Evolutionary conservation across 2,888 invertebrate genomes (phyloP), one percentile per base, ranked within the genome.

Genomic region (Cephus nigrinus): DNA sequence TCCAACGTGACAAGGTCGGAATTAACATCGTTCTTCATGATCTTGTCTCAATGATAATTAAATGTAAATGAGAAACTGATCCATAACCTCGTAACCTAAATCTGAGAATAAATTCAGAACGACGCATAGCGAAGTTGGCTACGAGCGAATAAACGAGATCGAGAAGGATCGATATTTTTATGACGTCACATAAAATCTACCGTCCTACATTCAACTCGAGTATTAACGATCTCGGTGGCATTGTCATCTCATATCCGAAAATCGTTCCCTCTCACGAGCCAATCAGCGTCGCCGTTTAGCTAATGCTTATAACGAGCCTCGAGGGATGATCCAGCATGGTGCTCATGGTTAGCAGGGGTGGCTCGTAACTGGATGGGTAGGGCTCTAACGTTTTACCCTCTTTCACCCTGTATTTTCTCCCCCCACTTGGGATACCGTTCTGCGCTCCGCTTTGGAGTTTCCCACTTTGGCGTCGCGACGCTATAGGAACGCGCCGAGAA

Each of bases 271-370:
- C 74, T 77, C 33, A 79, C 76, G 79, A 80, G 82, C 88, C 88
- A 87, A 87, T 87, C 88, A 81, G 83, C 82, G 82, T 73, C 71
- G 80, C 82, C 84, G 87, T 86, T 87, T 87, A 86, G 85, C 85
- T 88, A 88, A 88, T 88, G 85, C 85, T 80, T 81, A 82, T 86
- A 86, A 88, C 86, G 81, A 79, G 86, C 79, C 87, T 84, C 88
- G 75, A 75, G 87, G 85, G 86, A 85, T 80, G 83, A 86, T 85
- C 82, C 82, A 78, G 78, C 74, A 69, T 80, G 81, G 80, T 81
- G 79, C 76, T 74, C 40, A 23, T 5, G 34, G 69, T 73, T 69
- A 68, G 79, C 32, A 69, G 35, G 74, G 36, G 12, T 75, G 79
- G 71, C 76, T 82, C 82, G 81, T 82, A 83, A 83, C 79, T 79